phyloP scores from a whole-genome alignment of 2,797 vertebrate species.

The Bradypodion pumilum region DNA sequence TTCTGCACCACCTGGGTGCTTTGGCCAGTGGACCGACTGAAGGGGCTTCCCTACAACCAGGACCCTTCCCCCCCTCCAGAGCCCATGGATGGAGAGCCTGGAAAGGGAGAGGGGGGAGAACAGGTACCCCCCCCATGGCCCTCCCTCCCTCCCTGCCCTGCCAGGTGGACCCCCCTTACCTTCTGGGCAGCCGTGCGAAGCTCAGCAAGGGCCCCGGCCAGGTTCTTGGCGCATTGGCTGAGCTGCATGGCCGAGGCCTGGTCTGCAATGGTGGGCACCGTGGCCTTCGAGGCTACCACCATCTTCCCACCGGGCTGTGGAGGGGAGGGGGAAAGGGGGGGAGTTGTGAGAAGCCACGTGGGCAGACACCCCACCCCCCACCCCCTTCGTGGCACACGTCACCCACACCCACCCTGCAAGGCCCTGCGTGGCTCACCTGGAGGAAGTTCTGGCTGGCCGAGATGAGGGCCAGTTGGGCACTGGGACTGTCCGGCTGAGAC shows the following conservation, averaged over 20 bases:
- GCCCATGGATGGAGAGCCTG: too few relatives aligned
- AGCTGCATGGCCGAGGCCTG: conserved; percentile 98
- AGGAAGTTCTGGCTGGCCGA: conserved; percentile 96
- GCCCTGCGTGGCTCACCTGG: conserved; percentile 79
- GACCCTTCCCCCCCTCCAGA: too few relatives aligned
- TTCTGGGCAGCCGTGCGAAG: conserved; percentile 93
- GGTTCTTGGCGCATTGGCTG: conserved; percentile 96
- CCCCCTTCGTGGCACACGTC: not conserved
- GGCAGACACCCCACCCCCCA: too few relatives aligned
- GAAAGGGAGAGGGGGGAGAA: too few relatives aligned
- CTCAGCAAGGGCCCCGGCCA: conserved; percentile 86
- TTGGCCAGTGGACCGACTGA: too few relatives aligned
- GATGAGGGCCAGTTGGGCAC: conserved; percentile 93
- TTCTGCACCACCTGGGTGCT: too few relatives aligned
- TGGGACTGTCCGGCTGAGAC: conserved; percentile 94
- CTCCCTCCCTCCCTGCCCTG: too few relatives aligned
- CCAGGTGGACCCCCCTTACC: conserved; percentile 71
- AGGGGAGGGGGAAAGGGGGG: conserved; percentile 15
- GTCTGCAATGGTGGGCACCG: conserved; percentile 92
- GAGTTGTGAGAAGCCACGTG: not conserved
- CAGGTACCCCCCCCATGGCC: too few relatives aligned
- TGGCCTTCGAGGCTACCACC: conserved; percentile 93
- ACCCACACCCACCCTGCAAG: not conserved
- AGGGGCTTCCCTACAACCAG: too few relatives aligned
- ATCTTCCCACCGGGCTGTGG: conserved; percentile 93